Base-by-base conservation (phyloP, 2,888 invertebrate species). In the Trichacis sp. region DNA sequence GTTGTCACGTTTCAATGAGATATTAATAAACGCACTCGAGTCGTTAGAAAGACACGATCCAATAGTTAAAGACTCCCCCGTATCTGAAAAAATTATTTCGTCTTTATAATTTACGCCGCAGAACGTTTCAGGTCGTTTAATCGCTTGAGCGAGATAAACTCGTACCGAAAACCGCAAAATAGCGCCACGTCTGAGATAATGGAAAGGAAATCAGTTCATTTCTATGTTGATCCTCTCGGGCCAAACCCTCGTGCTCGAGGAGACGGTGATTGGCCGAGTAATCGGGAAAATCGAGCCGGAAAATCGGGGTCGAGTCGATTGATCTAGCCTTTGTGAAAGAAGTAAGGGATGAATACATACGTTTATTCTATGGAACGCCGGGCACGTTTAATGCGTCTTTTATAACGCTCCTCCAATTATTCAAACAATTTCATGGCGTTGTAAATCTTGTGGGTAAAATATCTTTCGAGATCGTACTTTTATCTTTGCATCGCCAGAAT, bases 201-300 rank as follows among this genome's bases (percentile, higher is more conserved):
- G 79, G 81, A 79, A 83, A 82, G 81, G 79, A 84, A 84, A 83
- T 84, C 81, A 83, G 84, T 83, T 83, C 83, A 82, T 84, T 84
- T 84, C 82, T 84, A 83, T 84, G 84, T 83, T 84, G 84, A 83
- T 84, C 84, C 83, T 73, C 74, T 72, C 74, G 75, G 52, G 50
- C 54, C 64, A 51, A 70, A 60, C 70, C 62, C 73, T 68, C 71
- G 73, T 69, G 74, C 73, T 77, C 71, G 73, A 74, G 74, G 66
- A 72, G 71, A 67, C 71, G 68, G 68, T 71, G 77, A 79, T 76
- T 76, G 76, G 74, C 73, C 75, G 73, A 75, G 72, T 73, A 79
- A 81, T 79, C 77, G 77, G 72, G 75, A 76, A 77, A 80, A 79
- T 81, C 78, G 78, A 76, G 74, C 72, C 73, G 72, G 77, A 78